A percentile compares a stretch with the other conserved stretches of the same genome.
Evolutionary conservation across 2,888 invertebrate species (phyloP).

Genomic region (Eutolmus rufibarbis): DNA sequence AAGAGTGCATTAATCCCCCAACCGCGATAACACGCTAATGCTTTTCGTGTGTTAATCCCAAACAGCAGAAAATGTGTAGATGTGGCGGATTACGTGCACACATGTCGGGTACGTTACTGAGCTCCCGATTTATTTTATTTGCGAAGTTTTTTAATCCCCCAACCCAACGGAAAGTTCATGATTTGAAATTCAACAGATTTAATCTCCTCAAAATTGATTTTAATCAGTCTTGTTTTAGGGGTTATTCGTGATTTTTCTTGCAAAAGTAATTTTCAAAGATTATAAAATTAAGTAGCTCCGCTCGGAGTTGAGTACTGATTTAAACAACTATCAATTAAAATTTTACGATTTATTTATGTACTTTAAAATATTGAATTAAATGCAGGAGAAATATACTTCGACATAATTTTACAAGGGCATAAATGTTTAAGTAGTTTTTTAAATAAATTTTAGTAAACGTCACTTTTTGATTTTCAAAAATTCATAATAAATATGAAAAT

Average conservation of each 20-base stretch:
- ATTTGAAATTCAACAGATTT: background rate
- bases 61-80: slow-evolving; percentile 4
- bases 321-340: background rate
- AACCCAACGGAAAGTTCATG: background rate
- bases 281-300: background rate
- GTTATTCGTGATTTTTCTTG: background rate
- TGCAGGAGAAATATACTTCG: no score
- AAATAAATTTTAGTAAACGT: no score
- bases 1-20: background rate
- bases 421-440: no score
- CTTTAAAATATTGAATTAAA: no score
- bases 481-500: no score
- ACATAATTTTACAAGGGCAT: no score
- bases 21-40: slow-evolving; percentile 1
- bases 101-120: background rate
- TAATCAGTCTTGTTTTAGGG: background rate
- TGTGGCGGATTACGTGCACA: slow-evolving; percentile 2
- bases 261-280: background rate
- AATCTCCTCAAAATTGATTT: background rate
- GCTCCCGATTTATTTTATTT: background rate
- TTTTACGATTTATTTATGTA: no score
- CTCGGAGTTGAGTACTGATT: background rate
- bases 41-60: background rate
- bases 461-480: no score
- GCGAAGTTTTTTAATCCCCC: background rate